phyloP scores from a whole-genome alignment of 1,140 invertebrate genomes.

The Drusus annulatus region DNA sequence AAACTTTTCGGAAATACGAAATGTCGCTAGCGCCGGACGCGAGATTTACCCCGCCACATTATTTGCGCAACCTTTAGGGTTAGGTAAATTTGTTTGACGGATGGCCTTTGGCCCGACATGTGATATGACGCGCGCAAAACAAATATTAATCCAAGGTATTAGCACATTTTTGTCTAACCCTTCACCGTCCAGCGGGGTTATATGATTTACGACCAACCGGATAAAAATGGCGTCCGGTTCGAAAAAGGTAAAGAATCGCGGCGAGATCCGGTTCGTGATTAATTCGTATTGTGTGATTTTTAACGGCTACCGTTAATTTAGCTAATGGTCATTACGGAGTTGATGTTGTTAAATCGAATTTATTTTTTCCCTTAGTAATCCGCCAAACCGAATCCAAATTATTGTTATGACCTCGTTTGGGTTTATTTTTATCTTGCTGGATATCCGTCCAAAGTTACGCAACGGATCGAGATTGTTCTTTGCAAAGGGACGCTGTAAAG shows the following conservation, averaged over 20 bases:
- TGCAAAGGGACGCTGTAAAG: no score
- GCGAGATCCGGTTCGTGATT: slow-evolving; percentile 15
- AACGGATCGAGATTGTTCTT: no score
- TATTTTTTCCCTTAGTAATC: slow-evolving; percentile 11
- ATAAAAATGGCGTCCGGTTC: neutral
- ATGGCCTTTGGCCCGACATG: slow-evolving; percentile 13
- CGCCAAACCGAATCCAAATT: neutral
- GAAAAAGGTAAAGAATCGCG: neutral
- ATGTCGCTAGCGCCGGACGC: no score
- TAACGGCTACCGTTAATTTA: slow-evolving; percentile 28
- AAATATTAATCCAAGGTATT: slow-evolving; percentile 31
- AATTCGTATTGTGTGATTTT: slow-evolving; percentile 34
- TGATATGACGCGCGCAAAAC: slow-evolving; percentile 28
- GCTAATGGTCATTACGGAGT: slow-evolving; percentile 31
- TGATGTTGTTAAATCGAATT: slow-evolving; percentile 9
- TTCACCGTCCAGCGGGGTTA: neutral
- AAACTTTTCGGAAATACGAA: no score
- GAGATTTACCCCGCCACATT: neutral
- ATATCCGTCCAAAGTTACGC: no score
- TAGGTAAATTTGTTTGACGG: slow-evolving; percentile 20
- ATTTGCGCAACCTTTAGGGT: neutral
- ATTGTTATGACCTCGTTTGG: no score
- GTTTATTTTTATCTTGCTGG: no score
- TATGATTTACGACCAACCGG: neutral
- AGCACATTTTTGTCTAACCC: slow-evolving; percentile 7